Conservation (phyloP, 2,113 vertebrate genomes). For the Plecturocebus donacophilus region DNA sequence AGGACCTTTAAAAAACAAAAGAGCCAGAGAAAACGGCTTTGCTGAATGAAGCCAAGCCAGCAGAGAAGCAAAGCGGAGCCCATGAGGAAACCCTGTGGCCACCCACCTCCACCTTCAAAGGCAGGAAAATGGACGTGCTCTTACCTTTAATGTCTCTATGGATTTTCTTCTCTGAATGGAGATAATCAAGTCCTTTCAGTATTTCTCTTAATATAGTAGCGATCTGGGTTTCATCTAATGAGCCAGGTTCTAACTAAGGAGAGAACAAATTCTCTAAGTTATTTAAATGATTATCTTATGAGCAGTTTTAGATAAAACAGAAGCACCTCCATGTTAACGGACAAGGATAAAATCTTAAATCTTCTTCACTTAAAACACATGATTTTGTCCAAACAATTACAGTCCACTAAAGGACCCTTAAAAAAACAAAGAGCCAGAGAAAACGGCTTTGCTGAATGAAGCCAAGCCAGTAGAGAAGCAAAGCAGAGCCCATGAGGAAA, state of each 20-base stretch:
- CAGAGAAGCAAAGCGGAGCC: too few species aligned
- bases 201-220: constrained; percentile 98
- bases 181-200: constrained; percentile 96
- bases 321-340: not conserved
- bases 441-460: not conserved
- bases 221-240: constrained; percentile 96
- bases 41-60: too few species aligned
- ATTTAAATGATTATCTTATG: not conserved
- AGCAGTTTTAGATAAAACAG: not conserved
- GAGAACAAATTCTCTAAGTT: not conserved
- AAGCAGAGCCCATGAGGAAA: accelerated
- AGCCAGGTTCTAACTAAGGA: constrained; percentile 94
- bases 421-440: not conserved
- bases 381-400: not conserved
- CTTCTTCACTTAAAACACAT: not conserved
- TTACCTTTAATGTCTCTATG: constrained; percentile 99
- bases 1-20: too few species aligned
- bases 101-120: not conserved
- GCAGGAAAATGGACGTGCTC: not conserved
- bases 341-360: not conserved
- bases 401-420: not conserved
- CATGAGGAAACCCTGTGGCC: too few species aligned
- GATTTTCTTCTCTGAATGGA: constrained; percentile 99
- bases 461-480: too few species aligned
- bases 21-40: too few species aligned